Conservation (phyloP, 2,888 invertebrate genomes). For the Neoitamus cyanurus region DNA sequence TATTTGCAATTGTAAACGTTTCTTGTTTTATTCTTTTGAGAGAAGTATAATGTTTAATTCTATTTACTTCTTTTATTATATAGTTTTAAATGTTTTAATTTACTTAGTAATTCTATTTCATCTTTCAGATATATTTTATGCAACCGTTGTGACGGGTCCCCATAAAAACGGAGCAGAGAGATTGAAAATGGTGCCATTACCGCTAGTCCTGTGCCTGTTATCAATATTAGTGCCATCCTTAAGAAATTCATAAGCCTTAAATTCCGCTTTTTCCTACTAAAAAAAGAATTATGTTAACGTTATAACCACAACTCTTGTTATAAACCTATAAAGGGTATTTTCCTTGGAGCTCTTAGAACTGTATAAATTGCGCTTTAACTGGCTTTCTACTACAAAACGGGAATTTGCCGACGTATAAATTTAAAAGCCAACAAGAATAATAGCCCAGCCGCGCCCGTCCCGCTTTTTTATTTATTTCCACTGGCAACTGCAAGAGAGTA, state of each 20-base stretch:
- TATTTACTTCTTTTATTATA: too few species aligned
- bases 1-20: too few species aligned
- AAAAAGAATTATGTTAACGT: slow-evolving; percentile 19
- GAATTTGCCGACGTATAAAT: slow-evolving; percentile 6
- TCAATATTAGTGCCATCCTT: slow-evolving; percentile 46
- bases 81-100: neutral
- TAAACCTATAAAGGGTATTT: slow-evolving; percentile 16
- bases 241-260: slow-evolving; percentile 24
- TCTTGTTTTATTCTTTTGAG: too few species aligned
- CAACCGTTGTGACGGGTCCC: slow-evolving; percentile 34
- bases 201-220: slow-evolving; percentile 3
- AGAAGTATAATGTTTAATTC: too few species aligned
- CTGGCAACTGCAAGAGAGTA: neutral
- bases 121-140: slow-evolving; percentile 40
- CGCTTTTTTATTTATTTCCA: neutral
- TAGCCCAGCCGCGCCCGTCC: neutral
- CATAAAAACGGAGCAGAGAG: neutral
- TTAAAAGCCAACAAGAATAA: neutral
- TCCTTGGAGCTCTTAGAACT: neutral
- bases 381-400: slow-evolving; percentile 13
- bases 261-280: neutral
- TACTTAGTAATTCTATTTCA: neutral
- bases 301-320: neutral
- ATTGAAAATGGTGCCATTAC: slow-evolving; percentile 18
- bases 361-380: slow-evolving; percentile 44